phyloP scores from a whole-genome alignment of 2,888 invertebrate species.

The Pachymerium ferrugineum region DNA sequence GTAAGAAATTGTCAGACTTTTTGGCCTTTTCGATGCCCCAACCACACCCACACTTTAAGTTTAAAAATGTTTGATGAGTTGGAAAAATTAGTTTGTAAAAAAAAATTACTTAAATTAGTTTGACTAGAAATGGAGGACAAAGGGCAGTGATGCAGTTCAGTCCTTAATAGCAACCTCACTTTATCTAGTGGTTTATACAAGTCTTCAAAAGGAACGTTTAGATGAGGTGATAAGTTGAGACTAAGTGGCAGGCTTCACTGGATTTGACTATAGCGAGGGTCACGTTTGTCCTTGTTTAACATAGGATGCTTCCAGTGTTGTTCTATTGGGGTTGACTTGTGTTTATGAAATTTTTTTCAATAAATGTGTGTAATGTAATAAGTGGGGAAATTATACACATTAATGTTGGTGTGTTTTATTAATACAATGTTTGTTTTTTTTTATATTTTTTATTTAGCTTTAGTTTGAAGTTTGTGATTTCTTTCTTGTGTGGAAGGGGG shows the following conservation, averaged over 20 bases:
- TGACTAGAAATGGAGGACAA: not conserved
- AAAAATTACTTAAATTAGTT: not conserved
- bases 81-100: no score
- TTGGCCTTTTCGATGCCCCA: not conserved
- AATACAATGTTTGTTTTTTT: not conserved
- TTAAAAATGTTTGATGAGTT: not conserved
- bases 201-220: not conserved
- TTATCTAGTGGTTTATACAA: no score
- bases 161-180: not conserved
- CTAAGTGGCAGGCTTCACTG: not conserved
- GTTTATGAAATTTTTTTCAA: conserved; percentile 4
- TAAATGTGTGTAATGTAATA: conserved; percentile 7
- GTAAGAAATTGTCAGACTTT: not conserved
- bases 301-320: no score
- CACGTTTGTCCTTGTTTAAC: not conserved
- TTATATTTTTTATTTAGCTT: not conserved
- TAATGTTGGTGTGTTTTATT: not conserved
- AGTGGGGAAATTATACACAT: conserved; percentile 13
- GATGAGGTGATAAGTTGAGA: not conserved
- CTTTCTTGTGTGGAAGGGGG: not conserved
- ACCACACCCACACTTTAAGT: conserved; percentile 1
- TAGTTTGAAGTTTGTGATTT: conserved; percentile 3
- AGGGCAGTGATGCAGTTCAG: not conserved
- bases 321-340: no score
- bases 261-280: not conserved